These are phyloP conservation scores for Cyprinodon tularosa DNA, from an alignment of 2,113 vertebrate genomes.

Conservation along the genomic window DNA sequence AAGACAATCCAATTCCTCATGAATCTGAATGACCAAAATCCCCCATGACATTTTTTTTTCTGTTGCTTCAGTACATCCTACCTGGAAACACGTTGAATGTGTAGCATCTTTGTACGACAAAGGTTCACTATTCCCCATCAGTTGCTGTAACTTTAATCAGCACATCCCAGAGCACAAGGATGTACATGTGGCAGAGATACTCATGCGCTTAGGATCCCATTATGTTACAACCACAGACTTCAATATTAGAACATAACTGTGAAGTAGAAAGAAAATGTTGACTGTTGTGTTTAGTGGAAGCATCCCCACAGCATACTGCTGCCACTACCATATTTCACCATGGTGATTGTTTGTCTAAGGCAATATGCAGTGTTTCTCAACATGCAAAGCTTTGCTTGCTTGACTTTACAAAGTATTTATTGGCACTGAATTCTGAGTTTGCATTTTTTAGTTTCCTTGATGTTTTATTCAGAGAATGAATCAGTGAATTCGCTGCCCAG, in stretches of 20 bases:
- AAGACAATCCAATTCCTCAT: constrained; percentile 74
- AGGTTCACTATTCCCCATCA: constrained; percentile 10
- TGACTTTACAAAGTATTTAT: too few relatives aligned
- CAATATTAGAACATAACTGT: too few relatives aligned
- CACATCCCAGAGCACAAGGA: background rate
- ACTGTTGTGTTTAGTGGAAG: too few relatives aligned
- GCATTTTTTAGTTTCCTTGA: background rate
- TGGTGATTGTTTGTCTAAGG: too few relatives aligned
- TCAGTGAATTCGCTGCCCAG: background rate
- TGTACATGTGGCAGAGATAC: too few relatives aligned
- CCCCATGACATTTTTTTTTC: constrained; percentile 13
- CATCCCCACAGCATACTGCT: too few relatives aligned
- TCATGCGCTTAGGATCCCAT: too few relatives aligned
- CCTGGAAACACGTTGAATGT: constrained; percentile 23
- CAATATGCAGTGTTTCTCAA: too few relatives aligned
- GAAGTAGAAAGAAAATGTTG: too few relatives aligned
- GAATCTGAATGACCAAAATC: constrained; percentile 69
- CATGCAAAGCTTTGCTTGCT: too few relatives aligned
- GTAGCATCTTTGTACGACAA: constrained; percentile 9
- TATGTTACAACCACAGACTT: too few relatives aligned
- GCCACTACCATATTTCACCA: too few relatives aligned
- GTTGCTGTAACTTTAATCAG: background rate
- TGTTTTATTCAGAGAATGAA: background rate
- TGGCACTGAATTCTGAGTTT: background rate
- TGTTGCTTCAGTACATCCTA: constrained; percentile 26